phyloP scores from a whole-genome alignment of 2,888 invertebrate genomes.

The Halictus quadricinctus region DNA sequence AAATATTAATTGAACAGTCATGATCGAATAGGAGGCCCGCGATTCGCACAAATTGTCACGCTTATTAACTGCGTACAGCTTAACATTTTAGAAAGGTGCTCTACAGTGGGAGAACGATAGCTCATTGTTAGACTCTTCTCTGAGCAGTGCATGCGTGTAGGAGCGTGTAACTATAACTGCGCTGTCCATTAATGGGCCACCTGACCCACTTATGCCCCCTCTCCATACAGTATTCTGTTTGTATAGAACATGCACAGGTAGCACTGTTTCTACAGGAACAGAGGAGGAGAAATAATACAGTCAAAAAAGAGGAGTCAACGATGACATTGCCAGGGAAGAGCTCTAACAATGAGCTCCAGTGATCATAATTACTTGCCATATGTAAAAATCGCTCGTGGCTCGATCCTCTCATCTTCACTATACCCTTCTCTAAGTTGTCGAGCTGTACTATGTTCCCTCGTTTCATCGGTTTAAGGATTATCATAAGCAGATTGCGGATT shows the following conservation, averaged over 20 bases:
- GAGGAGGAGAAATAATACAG: background rate
- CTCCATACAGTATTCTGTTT: background rate
- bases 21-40: background rate
- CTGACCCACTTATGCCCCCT: constrained; percentile 2
- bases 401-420: background rate
- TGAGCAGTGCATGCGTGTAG: background rate
- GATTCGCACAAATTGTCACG: background rate
- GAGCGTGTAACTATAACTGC: background rate
- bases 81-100: background rate
- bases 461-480: background rate
- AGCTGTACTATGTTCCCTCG: background rate
- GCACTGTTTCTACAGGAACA: background rate
- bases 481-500: background rate
- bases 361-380: background rate
- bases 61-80: background rate
- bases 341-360: background rate
- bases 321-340: background rate
- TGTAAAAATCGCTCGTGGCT: background rate
- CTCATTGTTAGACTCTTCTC: background rate
- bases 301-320: background rate
- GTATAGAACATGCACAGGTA: background rate
- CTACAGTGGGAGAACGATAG: background rate
- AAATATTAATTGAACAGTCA: background rate
- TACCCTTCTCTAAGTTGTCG: background rate
- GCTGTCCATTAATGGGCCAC: background rate